These are phyloP conservation scores for Hypotaenidia philippensis DNA, from an alignment of 2,797 vertebrate species.

Conservation along the genomic window DNA sequence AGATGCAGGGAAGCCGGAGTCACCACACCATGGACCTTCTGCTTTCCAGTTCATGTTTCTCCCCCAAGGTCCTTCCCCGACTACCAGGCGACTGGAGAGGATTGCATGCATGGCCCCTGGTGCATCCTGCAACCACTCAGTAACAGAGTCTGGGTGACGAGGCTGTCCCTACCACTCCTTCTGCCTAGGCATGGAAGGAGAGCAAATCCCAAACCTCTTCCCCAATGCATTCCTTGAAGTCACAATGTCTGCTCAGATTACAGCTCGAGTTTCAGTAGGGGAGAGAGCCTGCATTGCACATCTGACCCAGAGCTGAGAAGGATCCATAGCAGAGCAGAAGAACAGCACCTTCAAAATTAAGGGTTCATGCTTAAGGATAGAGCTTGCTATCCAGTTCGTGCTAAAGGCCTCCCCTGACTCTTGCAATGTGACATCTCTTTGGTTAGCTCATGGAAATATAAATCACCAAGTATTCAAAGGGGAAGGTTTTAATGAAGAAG, in stretches of 20 bases:
- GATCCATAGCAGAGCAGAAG: background rate
- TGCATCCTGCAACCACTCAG: background rate
- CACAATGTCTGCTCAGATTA: background rate
- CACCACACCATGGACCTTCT: background rate
- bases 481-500: conserved; percentile 59
- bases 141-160: background rate
- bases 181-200: background rate
- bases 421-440: conserved; percentile 26
- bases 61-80: background rate
- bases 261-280: background rate
- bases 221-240: background rate
- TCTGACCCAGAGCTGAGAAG: background rate
- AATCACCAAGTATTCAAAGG: conserved; percentile 25
- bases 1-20: background rate
- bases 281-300: background rate
- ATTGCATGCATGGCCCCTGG: background rate
- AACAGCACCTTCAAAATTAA: background rate
- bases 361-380: background rate
- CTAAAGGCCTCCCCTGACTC: background rate
- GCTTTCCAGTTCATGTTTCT: background rate
- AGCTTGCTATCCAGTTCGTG: background rate
- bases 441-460: conserved; percentile 30
- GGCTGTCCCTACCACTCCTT: background rate
- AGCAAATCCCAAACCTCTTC: background rate
- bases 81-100: rapidly evolving